Percentiles rank a stretch among this genome's conserved stretches.
Evolutionary conservation across 2,888 invertebrate genomes (phyloP).

Genomic region (Lepidonotus clava): DNA sequence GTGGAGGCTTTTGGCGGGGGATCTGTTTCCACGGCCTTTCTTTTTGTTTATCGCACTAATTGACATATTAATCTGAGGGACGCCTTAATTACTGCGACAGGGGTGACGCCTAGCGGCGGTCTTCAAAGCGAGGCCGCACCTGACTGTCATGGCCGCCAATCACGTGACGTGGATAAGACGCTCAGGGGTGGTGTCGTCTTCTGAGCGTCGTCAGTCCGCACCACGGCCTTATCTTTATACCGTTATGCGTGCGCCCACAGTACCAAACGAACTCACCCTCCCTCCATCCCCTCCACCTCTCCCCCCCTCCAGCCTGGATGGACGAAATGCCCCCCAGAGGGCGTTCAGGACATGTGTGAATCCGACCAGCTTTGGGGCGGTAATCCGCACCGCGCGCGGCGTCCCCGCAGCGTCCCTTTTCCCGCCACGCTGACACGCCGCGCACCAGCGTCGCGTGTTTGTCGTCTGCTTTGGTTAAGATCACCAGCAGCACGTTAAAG

Average conservation of each 20-base stretch:
- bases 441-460: neutral
- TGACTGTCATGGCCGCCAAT: constrained; percentile 34
- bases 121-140: constrained; percentile 28
- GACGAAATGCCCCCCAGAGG: neutral
- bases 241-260: constrained; percentile 18
- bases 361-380: neutral
- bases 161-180: constrained; percentile 39
- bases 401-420: neutral
- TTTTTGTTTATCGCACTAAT: constrained; percentile 45
- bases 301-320: neutral
- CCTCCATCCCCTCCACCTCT: neutral
- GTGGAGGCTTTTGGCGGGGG: neutral
- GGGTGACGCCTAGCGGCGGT: neutral
- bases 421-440: neutral
- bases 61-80: constrained; percentile 33
- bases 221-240: constrained; percentile 17
- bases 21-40: neutral
- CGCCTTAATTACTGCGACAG: constrained; percentile 11
- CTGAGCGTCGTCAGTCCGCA: constrained; percentile 26
- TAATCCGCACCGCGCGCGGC: neutral
- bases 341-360: constrained; percentile 13
- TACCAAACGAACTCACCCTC: too few relatives aligned
- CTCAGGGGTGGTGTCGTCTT: constrained; percentile 36
- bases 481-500: too few relatives aligned
- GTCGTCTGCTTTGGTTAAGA: too few relatives aligned